Evolutionary conservation across 1,140 invertebrate species (phyloP).

Genomic region (Drosophila pruinosa): DNA sequence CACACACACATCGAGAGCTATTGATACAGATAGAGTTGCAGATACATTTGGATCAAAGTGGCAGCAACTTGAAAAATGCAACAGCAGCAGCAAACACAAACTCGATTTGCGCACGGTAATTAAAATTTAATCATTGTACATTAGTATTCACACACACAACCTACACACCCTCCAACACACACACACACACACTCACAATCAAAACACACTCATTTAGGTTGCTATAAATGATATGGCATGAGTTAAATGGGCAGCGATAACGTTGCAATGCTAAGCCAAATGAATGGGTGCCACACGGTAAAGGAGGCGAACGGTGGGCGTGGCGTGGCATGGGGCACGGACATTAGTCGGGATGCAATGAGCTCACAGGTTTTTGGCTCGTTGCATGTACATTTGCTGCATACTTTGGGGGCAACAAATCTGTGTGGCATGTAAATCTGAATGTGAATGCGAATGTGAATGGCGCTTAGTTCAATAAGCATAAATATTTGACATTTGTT

Average conservation of each 20-base stretch:
- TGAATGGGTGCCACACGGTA: slow-evolving; percentile 8
- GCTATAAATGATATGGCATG: slow-evolving; percentile 26
- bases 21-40: slow-evolving; percentile 20
- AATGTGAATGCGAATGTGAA: slow-evolving; percentile 33
- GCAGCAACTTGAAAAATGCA: slow-evolving; percentile 55
- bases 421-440: slow-evolving; percentile 9
- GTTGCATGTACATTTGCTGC: slow-evolving; percentile 27
- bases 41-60: slow-evolving; percentile 39
- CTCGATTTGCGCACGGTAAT: slow-evolving; percentile 78
- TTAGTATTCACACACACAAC: slow-evolving; percentile 53
- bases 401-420: slow-evolving; percentile 26
- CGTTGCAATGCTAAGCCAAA: slow-evolving; percentile 30
- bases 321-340: not conserved
- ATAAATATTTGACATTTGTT: slow-evolving; percentile 65
- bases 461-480: slow-evolving; percentile 10
- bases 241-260: slow-evolving; percentile 12
- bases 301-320: not conserved
- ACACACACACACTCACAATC: slow-evolving; percentile 13
- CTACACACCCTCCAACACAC: slow-evolving; percentile 4
- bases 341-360: not conserved
- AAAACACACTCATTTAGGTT: slow-evolving; percentile 25
- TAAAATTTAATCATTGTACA: slow-evolving; percentile 80
- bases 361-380: slow-evolving; percentile 17
- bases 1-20: not conserved
- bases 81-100: slow-evolving; percentile 43